Base-by-base conservation (phyloP, 2,888 invertebrate genomes). In the Rugalucina vietnamica region DNA sequence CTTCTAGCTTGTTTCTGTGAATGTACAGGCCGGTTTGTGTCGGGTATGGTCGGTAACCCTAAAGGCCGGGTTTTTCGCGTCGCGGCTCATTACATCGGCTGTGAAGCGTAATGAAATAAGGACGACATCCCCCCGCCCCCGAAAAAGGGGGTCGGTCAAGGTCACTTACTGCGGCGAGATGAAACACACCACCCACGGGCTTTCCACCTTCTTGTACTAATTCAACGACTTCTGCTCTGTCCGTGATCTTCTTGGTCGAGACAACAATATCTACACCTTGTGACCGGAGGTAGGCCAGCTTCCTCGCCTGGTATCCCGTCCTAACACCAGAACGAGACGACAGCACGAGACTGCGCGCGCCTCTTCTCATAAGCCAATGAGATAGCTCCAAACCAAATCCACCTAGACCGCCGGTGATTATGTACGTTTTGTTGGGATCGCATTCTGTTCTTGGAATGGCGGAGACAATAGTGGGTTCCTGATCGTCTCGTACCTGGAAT, bases 351-450 rank as follows among this genome's bases (percentile, higher is more conserved):
- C 97, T 96, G 77, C 96, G 97, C n/a, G 98, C 99, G n/a, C 99
- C 99, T 84, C 99, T 97, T 72, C 95, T 95, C 78, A 98, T 96
- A 94, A 99, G 84, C 94, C 94, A 94, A 78, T 93, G 91, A 27
- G 91, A 90, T 89, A 99, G 95, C 95, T 99, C 99, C 87, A 99
- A 96, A 34, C 99, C 99, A 95, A 99, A 99, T 5, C 99, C 99
- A 89, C 99, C 99, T 72, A 99, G 96, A 77, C 99, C 99, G 84
- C 97, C 96, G 95, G 97, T 96, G 29, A 96, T 95, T 49, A 96
- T 92, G 92, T 96, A 96, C 1, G 94, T 91, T 86, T 95, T 95
- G 39, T 95, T 86, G 1, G 96, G 95, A 78, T 95, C 97, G 84
- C 96, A 96, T 54, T 98, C 97, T 49, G 97, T 97, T 91, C 98